Evolutionary conservation across 2,797 vertebrate genomes (phyloP).

Genomic region (Sternotherus odoratus): DNA sequence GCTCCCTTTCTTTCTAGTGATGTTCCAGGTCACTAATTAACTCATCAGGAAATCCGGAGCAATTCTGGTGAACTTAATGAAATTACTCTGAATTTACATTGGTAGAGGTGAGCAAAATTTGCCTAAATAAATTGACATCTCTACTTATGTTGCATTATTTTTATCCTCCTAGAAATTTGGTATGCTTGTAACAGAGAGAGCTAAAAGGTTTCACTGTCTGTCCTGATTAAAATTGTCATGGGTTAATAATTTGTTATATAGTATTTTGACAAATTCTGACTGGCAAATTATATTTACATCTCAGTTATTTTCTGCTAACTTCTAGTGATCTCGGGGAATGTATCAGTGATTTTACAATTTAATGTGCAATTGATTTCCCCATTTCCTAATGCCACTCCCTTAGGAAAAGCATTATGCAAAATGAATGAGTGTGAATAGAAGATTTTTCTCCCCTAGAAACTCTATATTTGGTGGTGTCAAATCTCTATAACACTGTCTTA

Average conservation of each 20-base stretch:
- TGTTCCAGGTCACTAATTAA: background rate
- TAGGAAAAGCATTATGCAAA: constrained; percentile 49
- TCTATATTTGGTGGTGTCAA: background rate
- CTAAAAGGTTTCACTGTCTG: constrained; percentile 17
- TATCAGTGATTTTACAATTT: constrained; percentile 22
- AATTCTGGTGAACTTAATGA: background rate
- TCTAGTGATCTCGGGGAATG: constrained; percentile 17
- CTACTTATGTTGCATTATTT: background rate
- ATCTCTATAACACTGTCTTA: background rate
- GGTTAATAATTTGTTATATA: background rate
- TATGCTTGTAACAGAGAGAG: constrained; percentile 17
- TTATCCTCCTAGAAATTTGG: background rate
- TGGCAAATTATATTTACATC: constrained; percentile 8
- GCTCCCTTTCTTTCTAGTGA: background rate
- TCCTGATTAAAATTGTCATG: constrained; percentile 22
- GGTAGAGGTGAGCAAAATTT: background rate
- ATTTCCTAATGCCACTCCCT: constrained; percentile 22
- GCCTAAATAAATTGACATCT: background rate
- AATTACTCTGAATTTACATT: background rate
- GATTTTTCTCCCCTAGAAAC: background rate
- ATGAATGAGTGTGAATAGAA: constrained; percentile 7
- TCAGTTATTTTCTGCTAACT: constrained; percentile 28
- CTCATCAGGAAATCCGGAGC: background rate
- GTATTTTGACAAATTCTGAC: constrained; percentile 38
- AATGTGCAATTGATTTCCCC: constrained; percentile 36